Evolutionary conservation across 2,888 invertebrate genomes (phyloP), one percentile per base, ranked within the genome.

Genomic region (Lissocephala sabroskyi): DNA sequence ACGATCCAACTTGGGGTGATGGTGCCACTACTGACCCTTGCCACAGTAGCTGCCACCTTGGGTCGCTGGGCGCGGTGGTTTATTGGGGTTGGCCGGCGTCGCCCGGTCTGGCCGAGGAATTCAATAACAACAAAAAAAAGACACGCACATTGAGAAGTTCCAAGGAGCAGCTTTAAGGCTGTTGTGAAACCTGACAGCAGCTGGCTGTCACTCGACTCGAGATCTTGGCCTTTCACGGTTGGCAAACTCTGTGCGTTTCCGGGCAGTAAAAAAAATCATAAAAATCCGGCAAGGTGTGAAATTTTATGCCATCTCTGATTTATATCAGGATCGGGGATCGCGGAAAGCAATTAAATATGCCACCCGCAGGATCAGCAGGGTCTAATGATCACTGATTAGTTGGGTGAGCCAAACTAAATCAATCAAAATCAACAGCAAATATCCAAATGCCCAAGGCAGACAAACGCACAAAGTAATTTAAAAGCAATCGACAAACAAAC

Each of bases 281-380:
- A 71, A n/a, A 71, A 71, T 45, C 65, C 56, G 74, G 73, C 79
- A 71, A 78, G 71, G 71, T 71, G 79, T 78, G 79, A 71, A 71
- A 71, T 71, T 71, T 71, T 64, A 78, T 71, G 76, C 75, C 63
- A 62, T 50, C 63, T 55, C 52, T 68, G 68, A 68, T 68, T 68
- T 68, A 68, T 68, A 67, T 65, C 16, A 37, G 44, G 47, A n/a
- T n/a, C n/a, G n/a, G n/a, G n/a, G n/a, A n/a, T n/a, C n/a, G n/a
- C n/a, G n/a, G n/a, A n/a, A n/a, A n/a, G n/a, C n/a, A n/a, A n/a
- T n/a, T n/a, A n/a, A n/a, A n/a, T n/a, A n/a, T n/a, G n/a, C n/a
- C n/a, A n/a, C n/a, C n/a, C n/a, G n/a, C n/a, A n/a, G n/a, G n/a
- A n/a, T n/a, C n/a, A n/a, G n/a, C n/a, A n/a, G n/a, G n/a, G n/a